Percentiles rank a stretch among this genome's conserved stretches.
phyloP scores from a whole-genome alignment of 1,140 invertebrate species.

The Anastrepha obliqua region DNA sequence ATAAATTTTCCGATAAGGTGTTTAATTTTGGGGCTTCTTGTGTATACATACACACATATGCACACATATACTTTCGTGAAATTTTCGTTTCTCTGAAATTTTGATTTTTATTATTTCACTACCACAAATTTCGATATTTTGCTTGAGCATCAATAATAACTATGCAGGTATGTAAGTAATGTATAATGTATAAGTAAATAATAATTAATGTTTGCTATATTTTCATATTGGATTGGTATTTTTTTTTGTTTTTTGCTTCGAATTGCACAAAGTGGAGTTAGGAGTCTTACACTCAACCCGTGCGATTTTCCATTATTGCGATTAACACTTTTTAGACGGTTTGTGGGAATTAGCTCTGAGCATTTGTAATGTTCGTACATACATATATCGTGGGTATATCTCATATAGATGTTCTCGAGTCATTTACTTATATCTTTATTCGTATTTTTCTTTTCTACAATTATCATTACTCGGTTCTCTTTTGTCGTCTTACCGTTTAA shows the following conservation, averaged over 20 bases:
- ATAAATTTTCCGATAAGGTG: not conserved
- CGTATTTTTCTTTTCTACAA: not conserved
- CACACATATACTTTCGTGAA: not conserved
- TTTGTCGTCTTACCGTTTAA: slow-evolving; percentile 27
- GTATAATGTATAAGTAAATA: not conserved
- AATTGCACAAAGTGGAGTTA: not conserved
- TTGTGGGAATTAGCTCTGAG: not conserved
- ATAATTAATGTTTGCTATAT: slow-evolving; percentile 1
- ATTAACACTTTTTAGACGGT: slow-evolving; percentile 5
- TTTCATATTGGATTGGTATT: not conserved
- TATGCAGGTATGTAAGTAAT: not conserved
- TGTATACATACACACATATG: not conserved
- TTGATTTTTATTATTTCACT: not conserved
- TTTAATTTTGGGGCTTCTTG: too few relatives aligned
- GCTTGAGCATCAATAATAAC: not conserved
- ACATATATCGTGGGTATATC: not conserved
- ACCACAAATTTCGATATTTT: slow-evolving; percentile 9
- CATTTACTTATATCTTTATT: not conserved
- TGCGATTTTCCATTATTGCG: slow-evolving; percentile 9
- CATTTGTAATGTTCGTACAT: slow-evolving; percentile 12
- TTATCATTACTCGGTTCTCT: slow-evolving; percentile 26
- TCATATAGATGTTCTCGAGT: not conserved
- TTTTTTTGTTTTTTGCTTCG: not conserved
- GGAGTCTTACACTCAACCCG: not conserved
- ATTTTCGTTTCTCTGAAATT: slow-evolving; percentile 12